Evolutionary conservation across 2,113 vertebrate genomes (phyloP).

Genomic region (Balaenoptera acutorostrata): DNA sequence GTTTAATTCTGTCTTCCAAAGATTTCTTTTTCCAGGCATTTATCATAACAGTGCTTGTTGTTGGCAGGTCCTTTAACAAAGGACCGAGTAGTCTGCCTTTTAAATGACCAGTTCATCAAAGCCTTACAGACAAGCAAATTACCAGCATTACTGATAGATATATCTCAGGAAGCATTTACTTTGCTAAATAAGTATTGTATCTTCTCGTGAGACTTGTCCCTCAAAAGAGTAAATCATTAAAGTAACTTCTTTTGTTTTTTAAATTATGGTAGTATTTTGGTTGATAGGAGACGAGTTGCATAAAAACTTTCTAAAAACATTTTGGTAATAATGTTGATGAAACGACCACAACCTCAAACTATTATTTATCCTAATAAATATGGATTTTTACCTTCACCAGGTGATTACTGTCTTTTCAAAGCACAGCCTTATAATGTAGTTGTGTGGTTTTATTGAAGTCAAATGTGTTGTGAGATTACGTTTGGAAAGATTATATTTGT

Average conservation of each 20-base stretch:
- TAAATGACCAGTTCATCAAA: constrained; percentile 25
- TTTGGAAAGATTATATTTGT: constrained; percentile 59
- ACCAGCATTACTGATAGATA: not conserved
- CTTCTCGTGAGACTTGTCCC: not conserved
- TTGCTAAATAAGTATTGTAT: not conserved
- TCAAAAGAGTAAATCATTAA: constrained; percentile 23
- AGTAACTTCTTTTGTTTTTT: not conserved
- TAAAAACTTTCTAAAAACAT: constrained; percentile 15
- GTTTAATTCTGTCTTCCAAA: constrained; percentile 32
- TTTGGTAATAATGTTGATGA: constrained; percentile 4
- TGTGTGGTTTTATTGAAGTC: constrained; percentile 59
- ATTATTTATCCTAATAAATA: constrained; percentile 8
- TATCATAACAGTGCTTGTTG: not conserved
- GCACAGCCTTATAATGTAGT: not conserved
- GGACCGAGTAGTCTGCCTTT: not conserved
- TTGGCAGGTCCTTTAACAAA: constrained; percentile 17
- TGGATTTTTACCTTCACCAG: constrained; percentile 76
- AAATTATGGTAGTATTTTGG: constrained; percentile 28
- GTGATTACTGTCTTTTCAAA: constrained; percentile 60
- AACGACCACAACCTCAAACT: constrained; percentile 38
- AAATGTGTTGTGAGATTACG: constrained; percentile 75
- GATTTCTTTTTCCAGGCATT: constrained; percentile 34
- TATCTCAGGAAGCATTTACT: constrained; percentile 18
- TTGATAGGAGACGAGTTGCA: constrained; percentile 6
- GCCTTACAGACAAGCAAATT: constrained; percentile 2